Base-by-base conservation (phyloP, 2,888 invertebrate species). In the Nephrotoma appendiculata region DNA sequence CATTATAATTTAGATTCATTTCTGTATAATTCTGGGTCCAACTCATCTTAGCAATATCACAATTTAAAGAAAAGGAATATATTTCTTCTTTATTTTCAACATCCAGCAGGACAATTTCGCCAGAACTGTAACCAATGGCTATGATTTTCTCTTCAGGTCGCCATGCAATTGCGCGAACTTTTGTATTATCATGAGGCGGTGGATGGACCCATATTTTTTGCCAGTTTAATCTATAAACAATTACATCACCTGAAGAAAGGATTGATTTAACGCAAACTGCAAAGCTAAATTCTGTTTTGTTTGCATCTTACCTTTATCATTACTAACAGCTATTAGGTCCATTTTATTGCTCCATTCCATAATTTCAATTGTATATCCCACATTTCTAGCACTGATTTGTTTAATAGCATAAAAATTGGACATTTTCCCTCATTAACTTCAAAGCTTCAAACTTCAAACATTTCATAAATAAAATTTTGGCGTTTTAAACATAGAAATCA, bases 331-430 rank as follows among this genome's bases (percentile, higher is more conserved):
- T 88, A 98, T 93, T 86, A 99, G 94, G 92, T 99, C 98, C 94
- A 98, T 96, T 90, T 96, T 96, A 88, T 97, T 96, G 88, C 97
- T 98, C 98, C 98, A 98, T 89, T 96, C 94, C 96, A 98, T 96
- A 86, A 95, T 92, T 89, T 95, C 95, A 11, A 98, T 95, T 86
- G 89, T 89, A 88, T 90, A 90, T 44, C 91, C 91, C 89, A 92
- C 90, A 87, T 91, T 91, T 71, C 91, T 90, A 1, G 90, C 89
- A 43, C 91, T 91, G 87, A 91, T 90, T 88, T 90, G 90, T 87
- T 91, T 91, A 90, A 92, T 91, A 31, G 91, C 90, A 88, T 89
- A 89, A 52, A 90, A 88, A 87, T 91, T 91, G 2, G 90, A 87
- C 91, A 91, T 91, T 87, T 41, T 84, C 1, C 5, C 6, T 1